A percentile compares a stretch with the other conserved stretches of the same genome.
These are phyloP conservation scores for Tenualosa thibaudeaui DNA, from an alignment of 2,797 vertebrate genomes.

Conservation along the genomic window DNA sequence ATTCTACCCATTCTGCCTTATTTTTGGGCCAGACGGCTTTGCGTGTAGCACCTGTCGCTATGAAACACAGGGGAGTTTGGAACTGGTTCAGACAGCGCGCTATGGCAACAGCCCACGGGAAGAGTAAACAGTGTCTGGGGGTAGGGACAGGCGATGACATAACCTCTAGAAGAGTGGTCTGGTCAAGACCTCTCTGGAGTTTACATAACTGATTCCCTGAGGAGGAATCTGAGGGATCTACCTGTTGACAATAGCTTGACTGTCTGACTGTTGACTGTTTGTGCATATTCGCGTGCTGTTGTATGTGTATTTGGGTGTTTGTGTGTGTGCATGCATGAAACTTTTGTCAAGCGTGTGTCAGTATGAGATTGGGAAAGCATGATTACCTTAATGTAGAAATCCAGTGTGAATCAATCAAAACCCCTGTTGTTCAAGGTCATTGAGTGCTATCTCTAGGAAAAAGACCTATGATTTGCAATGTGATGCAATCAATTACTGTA, in stretches of 20 bases:
- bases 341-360: not conserved
- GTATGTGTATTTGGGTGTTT: not conserved
- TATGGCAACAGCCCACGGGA: not conserved
- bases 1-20: not conserved
- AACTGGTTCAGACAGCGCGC: not conserved
- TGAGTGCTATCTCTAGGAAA: no score
- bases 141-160: not conserved
- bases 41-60: not conserved
- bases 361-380: no score
- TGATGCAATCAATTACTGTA: no score
- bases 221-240: not conserved
- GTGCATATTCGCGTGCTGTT: not conserved
- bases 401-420: no score
- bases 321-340: not conserved
- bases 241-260: not conserved
- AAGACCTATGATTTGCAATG: no score
- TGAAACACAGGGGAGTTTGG: constrained; percentile 15
- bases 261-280: not conserved
- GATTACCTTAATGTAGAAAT: no score
- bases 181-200: constrained; percentile 1
- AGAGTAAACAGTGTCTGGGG: not conserved
- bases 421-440: no score
- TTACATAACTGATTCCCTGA: not conserved
- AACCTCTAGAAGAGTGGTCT: not conserved
- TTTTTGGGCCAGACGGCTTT: not conserved